Evolutionary conservation across 2,797 vertebrate genomes (phyloP), one percentile per base, ranked within the genome.

Genomic region (Mus minutoides): DNA sequence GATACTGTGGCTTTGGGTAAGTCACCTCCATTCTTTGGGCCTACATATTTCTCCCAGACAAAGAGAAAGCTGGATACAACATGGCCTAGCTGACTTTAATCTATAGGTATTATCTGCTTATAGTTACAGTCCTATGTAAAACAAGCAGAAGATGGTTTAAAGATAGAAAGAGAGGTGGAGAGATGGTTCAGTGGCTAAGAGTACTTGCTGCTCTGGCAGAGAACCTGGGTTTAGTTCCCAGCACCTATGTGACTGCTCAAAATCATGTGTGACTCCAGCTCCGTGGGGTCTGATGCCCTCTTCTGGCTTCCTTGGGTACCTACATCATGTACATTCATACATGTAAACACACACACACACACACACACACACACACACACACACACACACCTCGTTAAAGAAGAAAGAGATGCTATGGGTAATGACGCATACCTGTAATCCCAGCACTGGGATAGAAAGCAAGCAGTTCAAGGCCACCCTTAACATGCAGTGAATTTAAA

Each of bases 31-130:
- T 43, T 67, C 73, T 86, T 58, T 31, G 88, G 62, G 56, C 40
- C 88, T 54, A 86, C 43, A 34, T 67, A 37, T 56, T 84, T 96
- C 46, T 91, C 37, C 52, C 76, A 60, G 73, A 94, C 62, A 62
- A 90, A 83, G 64, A 94, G 24, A 49, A 69, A 83, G 62, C 26
- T 21, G 78, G 22, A 56, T 26, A 58, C 58, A 22, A 67, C 37
- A 46, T 3, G 14, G 29, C 52, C 69, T 64, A 29, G 14, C 79
- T 88, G 91, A 77, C 46, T 56, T 91, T 58, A 17, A 71, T 56
- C 56, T 93, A 26, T 83, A 78, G 34, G n/a, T 79, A 82, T 58
- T 64, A 58, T 37, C 76, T 88, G 37, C 26, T 92, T 84, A 84
- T 31, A 52, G 37, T 67, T 77, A 78, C 78, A 40, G 46, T n/a